Base-by-base conservation (phyloP, 1,140 invertebrate genomes). In the Saccostrea echinata region DNA sequence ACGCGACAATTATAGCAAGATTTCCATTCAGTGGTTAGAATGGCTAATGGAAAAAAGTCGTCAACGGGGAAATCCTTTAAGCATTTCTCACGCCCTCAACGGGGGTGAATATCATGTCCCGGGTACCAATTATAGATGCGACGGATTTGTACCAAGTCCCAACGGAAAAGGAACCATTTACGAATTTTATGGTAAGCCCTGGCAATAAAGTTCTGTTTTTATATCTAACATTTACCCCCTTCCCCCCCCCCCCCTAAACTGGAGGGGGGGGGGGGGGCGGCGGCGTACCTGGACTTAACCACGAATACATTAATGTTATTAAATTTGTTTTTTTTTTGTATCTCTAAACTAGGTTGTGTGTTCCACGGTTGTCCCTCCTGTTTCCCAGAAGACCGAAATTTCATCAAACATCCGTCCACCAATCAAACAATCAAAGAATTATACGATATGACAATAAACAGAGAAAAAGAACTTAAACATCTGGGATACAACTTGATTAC, bases 181-280 rank as follows among this genome's bases (percentile, higher is more conserved):
- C 55, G 87, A 88, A 83, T 88, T 88, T 27, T 83, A 82, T 82
- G 87, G 87, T 86, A 84, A n/a, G n/a, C n/a, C n/a, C n/a, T n/a
- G n/a, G n/a, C n/a, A n/a, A n/a, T n/a, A n/a, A n/a, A n/a, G 82
- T 52, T 30, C 11, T 30, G 27, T 13, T 55, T 24, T 12, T 18
- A 12, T 55, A 27, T 61, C 21, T 84, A 6, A 30, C 27, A 30
- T 84, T 84, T 84, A 53, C 53, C 33, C 81, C 83, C 83, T 53
- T 27, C n/a, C n/a, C n/a, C n/a, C n/a, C n/a, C n/a, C 33, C 57
- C 57, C 83, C 83, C 83, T 35, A 61, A 57, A 30, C 52, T 24
- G 53, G 43, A 53, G 57, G 52, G 53, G 55, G 33, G 43, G 68
- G 61, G 8, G 85, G 71, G 21, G 85, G 80, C 55, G 80, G 86